Conservation (phyloP, 1,140 invertebrate genomes). For the Chironomus tepperi region DNA sequence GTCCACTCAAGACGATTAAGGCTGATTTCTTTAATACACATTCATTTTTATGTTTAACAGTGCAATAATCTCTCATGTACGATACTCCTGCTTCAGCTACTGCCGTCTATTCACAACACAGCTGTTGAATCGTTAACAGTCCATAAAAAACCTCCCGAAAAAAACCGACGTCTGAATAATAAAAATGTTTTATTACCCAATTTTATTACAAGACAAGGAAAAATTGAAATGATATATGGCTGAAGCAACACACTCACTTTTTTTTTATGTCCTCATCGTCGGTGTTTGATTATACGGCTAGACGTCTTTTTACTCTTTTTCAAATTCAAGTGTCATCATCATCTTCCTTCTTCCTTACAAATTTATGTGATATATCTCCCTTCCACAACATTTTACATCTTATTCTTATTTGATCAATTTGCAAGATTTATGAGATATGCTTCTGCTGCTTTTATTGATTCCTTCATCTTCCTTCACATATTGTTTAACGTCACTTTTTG, state of each 20-base stretch:
- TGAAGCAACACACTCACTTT: neutral
- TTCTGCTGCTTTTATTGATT: no score
- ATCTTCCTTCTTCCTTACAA: neutral
- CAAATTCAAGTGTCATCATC: neutral
- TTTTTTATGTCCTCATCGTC: constrained; percentile 12
- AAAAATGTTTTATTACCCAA: constrained; percentile 23
- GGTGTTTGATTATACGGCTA: constrained; percentile 16
- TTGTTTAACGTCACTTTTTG: no score
- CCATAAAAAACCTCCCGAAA: constrained; percentile 18
- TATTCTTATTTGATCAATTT: no score
- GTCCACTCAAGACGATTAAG: no score
- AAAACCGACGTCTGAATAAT: constrained; percentile 24
- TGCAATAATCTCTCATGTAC: no score
- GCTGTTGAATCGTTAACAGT: constrained; percentile 20
- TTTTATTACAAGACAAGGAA: constrained; percentile 21
- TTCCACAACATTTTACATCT: no score
- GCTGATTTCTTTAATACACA: no score
- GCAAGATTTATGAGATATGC: no score
- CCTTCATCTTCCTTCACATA: no score
- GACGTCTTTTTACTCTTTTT: neutral
- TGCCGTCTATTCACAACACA: neutral
- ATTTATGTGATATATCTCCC: no score
- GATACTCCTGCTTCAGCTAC: no score
- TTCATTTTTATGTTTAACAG: no score
- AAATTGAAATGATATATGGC: constrained; percentile 22